Evolutionary conservation across 2,113 vertebrate genomes (phyloP).

Genomic region (Barnardius zonarius): DNA sequence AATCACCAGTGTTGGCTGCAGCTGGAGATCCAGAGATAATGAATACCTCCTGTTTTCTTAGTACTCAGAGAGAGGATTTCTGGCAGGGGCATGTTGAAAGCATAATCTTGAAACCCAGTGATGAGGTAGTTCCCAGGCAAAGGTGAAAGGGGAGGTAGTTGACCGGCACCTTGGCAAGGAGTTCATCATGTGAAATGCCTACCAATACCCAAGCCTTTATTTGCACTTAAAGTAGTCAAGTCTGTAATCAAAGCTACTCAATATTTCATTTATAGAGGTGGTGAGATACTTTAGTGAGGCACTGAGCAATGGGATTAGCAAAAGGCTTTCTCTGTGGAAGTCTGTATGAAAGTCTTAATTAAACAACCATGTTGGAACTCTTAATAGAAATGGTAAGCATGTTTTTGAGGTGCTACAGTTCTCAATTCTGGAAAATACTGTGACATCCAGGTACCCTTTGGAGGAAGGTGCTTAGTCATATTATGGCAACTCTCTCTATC

Average conservation of each 20-base stretch:
- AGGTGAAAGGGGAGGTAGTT: neutral
- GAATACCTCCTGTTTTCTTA: neutral
- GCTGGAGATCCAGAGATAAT: neutral
- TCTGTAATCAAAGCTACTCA: neutral
- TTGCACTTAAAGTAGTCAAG: neutral
- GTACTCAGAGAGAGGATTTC: neutral
- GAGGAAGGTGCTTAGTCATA: neutral
- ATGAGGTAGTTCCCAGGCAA: neutral
- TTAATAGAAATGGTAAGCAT: neutral
- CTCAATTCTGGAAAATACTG: neutral
- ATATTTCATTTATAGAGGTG: neutral
- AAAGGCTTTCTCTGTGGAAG: neutral
- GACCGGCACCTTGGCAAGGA: accelerated
- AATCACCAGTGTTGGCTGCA: neutral
- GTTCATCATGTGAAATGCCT: neutral
- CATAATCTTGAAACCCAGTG: neutral
- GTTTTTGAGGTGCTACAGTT: neutral
- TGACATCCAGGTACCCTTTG: neutral
- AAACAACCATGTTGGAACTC: neutral
- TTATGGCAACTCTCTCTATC: neutral
- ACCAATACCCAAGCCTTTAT: neutral
- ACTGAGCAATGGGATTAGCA: neutral
- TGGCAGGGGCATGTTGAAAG: neutral
- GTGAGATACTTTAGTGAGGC: neutral
- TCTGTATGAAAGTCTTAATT: neutral